These are phyloP conservation scores for Morus bassanus DNA, from an alignment of 2,797 vertebrate genomes.

Conservation along the genomic window DNA sequence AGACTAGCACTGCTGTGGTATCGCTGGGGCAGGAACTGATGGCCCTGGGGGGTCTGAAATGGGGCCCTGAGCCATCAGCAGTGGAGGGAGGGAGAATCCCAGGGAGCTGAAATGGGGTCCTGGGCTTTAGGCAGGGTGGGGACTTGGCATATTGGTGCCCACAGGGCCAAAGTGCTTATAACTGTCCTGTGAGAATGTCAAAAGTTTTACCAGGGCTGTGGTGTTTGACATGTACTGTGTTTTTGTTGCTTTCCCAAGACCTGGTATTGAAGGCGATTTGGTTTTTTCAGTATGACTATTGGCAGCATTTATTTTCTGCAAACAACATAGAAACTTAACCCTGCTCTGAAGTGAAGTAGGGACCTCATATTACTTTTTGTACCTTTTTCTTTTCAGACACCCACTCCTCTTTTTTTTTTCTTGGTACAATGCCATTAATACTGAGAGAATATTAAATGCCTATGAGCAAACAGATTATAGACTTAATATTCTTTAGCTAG, in stretches of 20 bases:
- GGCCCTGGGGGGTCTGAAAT: accelerated
- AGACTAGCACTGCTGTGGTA: accelerated
- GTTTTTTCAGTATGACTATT: background rate
- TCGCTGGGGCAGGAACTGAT: background rate
- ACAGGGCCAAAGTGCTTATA: background rate
- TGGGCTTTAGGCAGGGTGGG: accelerated
- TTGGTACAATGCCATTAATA: background rate
- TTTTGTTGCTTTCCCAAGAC: background rate
- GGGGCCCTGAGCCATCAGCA: background rate
- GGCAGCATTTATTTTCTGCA: background rate
- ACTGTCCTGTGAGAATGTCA: background rate
- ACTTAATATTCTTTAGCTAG: background rate
- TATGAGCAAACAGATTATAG: background rate
- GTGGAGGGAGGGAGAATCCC: background rate
- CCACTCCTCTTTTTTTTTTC: background rate
- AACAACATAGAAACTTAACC: background rate
- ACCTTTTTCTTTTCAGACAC: background rate
- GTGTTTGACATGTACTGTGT: background rate
- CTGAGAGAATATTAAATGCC: background rate
- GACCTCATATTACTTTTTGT: background rate
- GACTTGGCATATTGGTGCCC: too few relatives aligned
- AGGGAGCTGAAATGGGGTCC: background rate
- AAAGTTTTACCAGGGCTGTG: background rate
- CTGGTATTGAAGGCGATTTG: background rate
- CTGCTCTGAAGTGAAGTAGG: background rate